A percentile compares a stretch with the other conserved stretches of the same genome.
phyloP scores from a whole-genome alignment of 1,140 invertebrate species.

The Hyposmocoma kahamanoa region DNA sequence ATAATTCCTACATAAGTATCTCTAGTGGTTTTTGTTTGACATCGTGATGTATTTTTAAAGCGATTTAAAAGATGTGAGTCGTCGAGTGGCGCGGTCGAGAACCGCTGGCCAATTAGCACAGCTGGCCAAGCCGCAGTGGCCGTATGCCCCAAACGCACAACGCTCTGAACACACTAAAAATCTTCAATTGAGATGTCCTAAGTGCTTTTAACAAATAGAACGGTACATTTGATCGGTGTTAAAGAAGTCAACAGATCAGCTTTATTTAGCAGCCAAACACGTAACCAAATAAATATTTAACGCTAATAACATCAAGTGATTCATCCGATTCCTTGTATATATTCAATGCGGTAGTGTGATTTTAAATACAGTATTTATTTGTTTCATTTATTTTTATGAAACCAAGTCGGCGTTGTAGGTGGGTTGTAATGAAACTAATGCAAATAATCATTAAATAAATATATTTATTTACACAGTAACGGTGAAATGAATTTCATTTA shows the following conservation, averaged over 20 bases:
- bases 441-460: slow-evolving; percentile 66
- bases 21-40: slow-evolving; percentile 35
- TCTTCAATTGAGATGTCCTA: slow-evolving; percentile 34
- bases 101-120: slow-evolving; percentile 48
- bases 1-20: slow-evolving; percentile 1
- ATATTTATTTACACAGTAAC: slow-evolving; percentile 72
- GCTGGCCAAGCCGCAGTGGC: slow-evolving; percentile 17
- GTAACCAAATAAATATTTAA: not conserved
- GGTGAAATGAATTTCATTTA: slow-evolving; percentile 51
- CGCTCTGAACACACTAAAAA: slow-evolving; percentile 35
- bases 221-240: slow-evolving; percentile 32
- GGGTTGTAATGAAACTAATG: slow-evolving; percentile 33
- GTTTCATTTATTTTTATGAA: too few relatives aligned
- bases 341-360: too few relatives aligned
- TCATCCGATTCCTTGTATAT: too few relatives aligned
- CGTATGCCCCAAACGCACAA: slow-evolving; percentile 2
- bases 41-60: slow-evolving; percentile 56
- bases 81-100: slow-evolving; percentile 25
- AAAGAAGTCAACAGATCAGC: not conserved
- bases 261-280: not conserved
- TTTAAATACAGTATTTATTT: too few relatives aligned
- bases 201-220: slow-evolving; percentile 37
- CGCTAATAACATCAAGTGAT: too few relatives aligned
- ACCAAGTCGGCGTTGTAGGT: too few relatives aligned
- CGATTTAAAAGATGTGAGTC: slow-evolving; percentile 36